Evolutionary conservation across 1,140 invertebrate species (phyloP), one percentile per base, ranked within the genome.

Genomic region (Pteromalus puparum): DNA sequence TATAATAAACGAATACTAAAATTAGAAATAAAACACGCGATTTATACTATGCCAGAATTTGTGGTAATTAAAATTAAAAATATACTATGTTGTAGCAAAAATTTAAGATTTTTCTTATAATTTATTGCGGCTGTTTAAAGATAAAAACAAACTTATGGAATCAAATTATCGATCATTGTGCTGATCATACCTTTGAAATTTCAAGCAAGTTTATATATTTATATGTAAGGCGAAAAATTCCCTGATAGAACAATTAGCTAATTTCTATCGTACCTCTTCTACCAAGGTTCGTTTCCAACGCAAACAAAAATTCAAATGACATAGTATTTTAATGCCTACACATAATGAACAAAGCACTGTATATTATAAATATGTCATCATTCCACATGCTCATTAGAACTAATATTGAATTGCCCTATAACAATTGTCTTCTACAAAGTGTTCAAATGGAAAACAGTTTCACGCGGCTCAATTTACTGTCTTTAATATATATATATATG

Each of bases 371-470:
- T 61, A 61, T 61, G 53, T 61, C 18, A 61, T n/a, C 6, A 61
- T 21, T 6, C n/a, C 53, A 61, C 21, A 61, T 61, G 21, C n/a
- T 61, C 3, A 61, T 61, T 61, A 61, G 21, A 61, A 61, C 53
- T n/a, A 61, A 61, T 61, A n/a, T 61, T 61, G 18, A 61, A 61
- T 61, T 61, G 53, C 15, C 26, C 28, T 70, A 4, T 74, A 74
- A 74, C 72, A 74, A 74, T 76, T 48, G 42, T 48, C 24, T 48
- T 76, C 42, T 77, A 77, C 5, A 30, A 61, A 65, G 30, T 61
- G 46, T 65, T 65, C 21, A 46, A 77, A 77, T 77, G 48, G 75
- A 77, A 61, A 77, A 75, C 81, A 68, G 38, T 79, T 79, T n/a
- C 10, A 30, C 24, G 61, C 24, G 61, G 77, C 28, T 68, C 34